Evolutionary conservation across 92 coral and sea anemone species (phyloP).

Genomic region (Anthopleura xanthogrammica): DNA sequence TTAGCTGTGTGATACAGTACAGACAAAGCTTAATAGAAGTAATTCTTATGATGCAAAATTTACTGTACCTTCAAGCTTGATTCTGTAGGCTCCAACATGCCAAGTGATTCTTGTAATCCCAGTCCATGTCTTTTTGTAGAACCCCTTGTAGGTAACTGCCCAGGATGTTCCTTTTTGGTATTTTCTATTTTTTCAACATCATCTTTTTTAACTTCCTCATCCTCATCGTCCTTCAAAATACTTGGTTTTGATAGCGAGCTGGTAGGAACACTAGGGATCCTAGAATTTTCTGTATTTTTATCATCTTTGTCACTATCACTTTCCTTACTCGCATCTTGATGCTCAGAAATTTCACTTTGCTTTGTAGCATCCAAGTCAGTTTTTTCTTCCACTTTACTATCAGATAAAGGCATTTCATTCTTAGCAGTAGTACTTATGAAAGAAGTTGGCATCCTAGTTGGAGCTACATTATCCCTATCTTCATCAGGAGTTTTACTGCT

Average conservation of each 20-base stretch:
- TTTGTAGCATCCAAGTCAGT: slow-evolving; percentile 21
- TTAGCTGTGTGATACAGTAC: too few relatives aligned
- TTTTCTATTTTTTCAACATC: not conserved
- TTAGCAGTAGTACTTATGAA: not conserved
- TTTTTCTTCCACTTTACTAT: not conserved
- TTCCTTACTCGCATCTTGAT: not conserved
- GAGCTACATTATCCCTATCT: not conserved
- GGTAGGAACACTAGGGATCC: not conserved
- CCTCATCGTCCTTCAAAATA: not conserved
- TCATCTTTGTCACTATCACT: not conserved
- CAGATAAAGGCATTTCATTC: not conserved
- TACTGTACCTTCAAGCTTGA: not conserved
- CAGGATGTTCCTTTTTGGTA: not conserved
- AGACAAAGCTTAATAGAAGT: too few relatives aligned
- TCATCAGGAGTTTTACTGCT: not conserved
- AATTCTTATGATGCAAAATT: not conserved
- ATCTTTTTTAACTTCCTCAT: not conserved
- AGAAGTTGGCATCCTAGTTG: not conserved
- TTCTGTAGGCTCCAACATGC: slow-evolving; percentile 24
- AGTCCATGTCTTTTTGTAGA: slow-evolving; percentile 4
- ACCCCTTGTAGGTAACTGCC: not conserved
- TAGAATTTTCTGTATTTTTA: not conserved
- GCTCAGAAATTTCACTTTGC: slow-evolving; percentile 11
- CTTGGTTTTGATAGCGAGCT: not conserved
- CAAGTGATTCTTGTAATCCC: slow-evolving; percentile 29